A percentile compares a stretch with the other conserved stretches of the same genome.
Evolutionary conservation across 2,888 invertebrate genomes (phyloP).

Genomic region (Pteria penguin): DNA sequence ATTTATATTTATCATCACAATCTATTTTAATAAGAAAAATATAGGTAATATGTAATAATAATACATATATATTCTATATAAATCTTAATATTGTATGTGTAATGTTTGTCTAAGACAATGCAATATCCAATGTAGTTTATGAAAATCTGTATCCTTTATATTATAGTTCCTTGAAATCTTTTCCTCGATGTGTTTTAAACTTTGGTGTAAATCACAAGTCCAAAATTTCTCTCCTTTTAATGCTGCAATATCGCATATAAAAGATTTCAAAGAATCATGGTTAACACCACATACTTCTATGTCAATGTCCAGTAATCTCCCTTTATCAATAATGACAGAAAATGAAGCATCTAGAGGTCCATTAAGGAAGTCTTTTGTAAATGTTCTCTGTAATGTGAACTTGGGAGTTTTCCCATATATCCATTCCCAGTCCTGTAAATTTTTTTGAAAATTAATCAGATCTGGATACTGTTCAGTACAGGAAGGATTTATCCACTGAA

Average conservation of each 20-base stretch:
- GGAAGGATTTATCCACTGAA: conserved; percentile 52
- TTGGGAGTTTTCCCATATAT: conserved; percentile 69
- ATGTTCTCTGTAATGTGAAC: conserved; percentile 57
- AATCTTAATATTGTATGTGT: conserved; percentile 9
- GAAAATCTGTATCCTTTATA: background rate
- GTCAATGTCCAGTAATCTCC: conserved; percentile 39
- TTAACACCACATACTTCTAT: conserved; percentile 30
- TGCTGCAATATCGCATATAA: too few relatives aligned
- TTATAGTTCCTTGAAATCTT: background rate
- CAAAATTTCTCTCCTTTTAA: conserved; percentile 19
- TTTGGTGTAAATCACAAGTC: conserved; percentile 25
- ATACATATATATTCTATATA: too few relatives aligned
- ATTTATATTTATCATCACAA: too few relatives aligned
- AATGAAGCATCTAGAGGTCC: conserved; percentile 32
- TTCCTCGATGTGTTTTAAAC: background rate
- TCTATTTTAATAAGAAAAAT: background rate
- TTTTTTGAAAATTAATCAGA: conserved; percentile 43
- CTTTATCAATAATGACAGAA: conserved; percentile 51
- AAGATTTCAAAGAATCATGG: background rate
- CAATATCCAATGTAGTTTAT: conserved; percentile 46
- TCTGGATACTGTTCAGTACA: conserved; percentile 60
- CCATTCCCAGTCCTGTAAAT: conserved; percentile 67
- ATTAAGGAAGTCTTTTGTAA: conserved; percentile 24
- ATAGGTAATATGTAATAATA: background rate
- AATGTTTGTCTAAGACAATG: conserved; percentile 47